A percentile compares a stretch with the other conserved stretches of the same genome.
Conservation (phyloP, 2,113 vertebrate species). For the Pandion haliaetus region DNA sequence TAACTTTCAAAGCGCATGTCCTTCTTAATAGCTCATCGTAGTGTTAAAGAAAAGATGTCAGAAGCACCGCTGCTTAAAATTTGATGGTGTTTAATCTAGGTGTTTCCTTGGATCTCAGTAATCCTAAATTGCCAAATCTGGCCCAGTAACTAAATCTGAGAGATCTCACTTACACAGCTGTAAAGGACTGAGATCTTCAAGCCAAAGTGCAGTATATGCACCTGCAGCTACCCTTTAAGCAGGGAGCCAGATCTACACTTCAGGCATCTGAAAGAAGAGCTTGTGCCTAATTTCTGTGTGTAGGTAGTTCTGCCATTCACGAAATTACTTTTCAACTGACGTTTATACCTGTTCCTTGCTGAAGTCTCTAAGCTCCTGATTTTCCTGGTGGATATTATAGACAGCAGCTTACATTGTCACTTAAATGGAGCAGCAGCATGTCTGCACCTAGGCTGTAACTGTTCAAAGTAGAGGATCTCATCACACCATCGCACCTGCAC, state of each 20-base stretch:
- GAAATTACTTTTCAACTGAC: background rate
- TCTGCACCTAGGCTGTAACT: background rate
- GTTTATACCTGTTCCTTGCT: background rate
- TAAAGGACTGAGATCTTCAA: background rate
- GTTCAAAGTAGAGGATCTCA: background rate
- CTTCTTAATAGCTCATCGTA: background rate
- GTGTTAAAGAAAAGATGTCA: background rate
- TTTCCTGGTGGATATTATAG: background rate
- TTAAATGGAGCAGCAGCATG: background rate
- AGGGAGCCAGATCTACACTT: background rate
- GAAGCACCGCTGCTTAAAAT: background rate
- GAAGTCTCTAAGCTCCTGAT: background rate
- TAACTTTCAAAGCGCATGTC: rapidly evolving
- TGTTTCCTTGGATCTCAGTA: background rate
- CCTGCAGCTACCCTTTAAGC: background rate
- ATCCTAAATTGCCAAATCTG: background rate
- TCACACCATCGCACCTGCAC: rapidly evolving
- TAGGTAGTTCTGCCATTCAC: background rate
- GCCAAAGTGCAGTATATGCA: background rate
- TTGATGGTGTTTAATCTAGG: background rate
- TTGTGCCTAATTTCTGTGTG: background rate
- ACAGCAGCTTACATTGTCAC: background rate
- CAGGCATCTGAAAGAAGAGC: background rate
- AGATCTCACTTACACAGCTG: background rate
- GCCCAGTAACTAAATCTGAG: background rate